Conservation (phyloP, 2,888 invertebrate species). For the Anthrax anthrax region DNA sequence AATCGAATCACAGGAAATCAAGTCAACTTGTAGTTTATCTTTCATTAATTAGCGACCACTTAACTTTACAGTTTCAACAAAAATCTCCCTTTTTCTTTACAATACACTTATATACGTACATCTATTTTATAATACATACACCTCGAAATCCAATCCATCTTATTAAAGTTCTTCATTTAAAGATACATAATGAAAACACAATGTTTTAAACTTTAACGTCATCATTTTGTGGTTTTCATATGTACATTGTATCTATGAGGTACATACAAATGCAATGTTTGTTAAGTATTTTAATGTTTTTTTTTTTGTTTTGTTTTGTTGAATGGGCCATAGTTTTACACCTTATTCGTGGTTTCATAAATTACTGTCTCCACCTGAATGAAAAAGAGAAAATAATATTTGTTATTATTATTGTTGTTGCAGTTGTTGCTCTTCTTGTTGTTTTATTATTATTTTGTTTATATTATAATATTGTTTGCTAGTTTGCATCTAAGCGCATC, state of each 20-base stretch:
- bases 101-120: neutral
- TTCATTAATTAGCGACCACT: conserved; percentile 17
- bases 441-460: no score
- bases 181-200: no score
- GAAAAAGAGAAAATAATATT: neutral
- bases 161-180: no score
- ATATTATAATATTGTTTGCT: no score
- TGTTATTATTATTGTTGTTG: no score
- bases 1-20: conserved; percentile 12
- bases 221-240: neutral
- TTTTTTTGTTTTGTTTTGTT: neutral
- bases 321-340: conserved; percentile 4
- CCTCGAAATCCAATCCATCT: no score
- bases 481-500: conserved; percentile 6
- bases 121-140: no score
- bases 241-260: neutral
- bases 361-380: conserved; percentile 5
- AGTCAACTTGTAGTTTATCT: conserved; percentile 11
- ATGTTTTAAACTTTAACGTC: neutral
- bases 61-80: conserved; percentile 2
- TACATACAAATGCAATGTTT: no score
- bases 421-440: no score
- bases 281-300: neutral
- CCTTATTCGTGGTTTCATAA: conserved; percentile 7
- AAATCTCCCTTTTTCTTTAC: neutral